These are phyloP conservation scores for Parascotia fuliginaria DNA, from an alignment of 2,888 invertebrate species.

Conservation along the genomic window DNA sequence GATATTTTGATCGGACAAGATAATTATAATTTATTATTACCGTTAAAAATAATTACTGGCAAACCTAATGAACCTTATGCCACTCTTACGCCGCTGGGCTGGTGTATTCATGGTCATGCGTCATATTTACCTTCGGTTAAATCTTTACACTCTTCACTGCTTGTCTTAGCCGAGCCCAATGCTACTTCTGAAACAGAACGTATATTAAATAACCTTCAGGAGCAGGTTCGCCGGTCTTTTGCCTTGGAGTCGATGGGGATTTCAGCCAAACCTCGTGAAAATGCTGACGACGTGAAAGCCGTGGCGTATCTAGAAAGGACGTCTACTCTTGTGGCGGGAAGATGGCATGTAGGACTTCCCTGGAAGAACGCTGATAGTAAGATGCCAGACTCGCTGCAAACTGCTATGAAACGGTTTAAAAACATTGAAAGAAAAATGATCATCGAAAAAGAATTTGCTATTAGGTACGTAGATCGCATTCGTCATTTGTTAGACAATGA, in stretches of 20 bases:
- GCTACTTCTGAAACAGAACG: too few species aligned
- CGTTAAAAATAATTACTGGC: constrained; percentile 7
- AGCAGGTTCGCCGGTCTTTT: constrained; percentile 1
- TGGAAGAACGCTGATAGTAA: not conserved
- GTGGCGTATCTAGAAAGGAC: constrained; percentile 24
- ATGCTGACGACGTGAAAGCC: not conserved
- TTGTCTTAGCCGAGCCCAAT: not conserved
- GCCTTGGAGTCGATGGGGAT: constrained; percentile 3
- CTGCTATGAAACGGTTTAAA: not conserved
- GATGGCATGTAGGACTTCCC: too few species aligned
- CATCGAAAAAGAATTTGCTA: too few species aligned
- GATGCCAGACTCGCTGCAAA: constrained; percentile 25
- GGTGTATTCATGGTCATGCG: too few species aligned
- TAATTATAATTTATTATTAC: constrained; percentile 40
- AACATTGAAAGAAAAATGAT: too few species aligned
- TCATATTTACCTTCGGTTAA: too few species aligned
- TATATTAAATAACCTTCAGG: not conserved
- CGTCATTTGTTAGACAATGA: too few species aligned
- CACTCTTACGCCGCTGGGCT: too few species aligned
- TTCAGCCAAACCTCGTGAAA: constrained; percentile 5
- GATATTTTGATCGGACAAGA: constrained; percentile 46
- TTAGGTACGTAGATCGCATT: too few species aligned
- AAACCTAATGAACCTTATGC: too few species aligned
- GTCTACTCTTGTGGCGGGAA: too few species aligned
- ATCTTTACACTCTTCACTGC: too few species aligned